These are phyloP conservation scores for Orthonevra nobilis DNA, from an alignment of 2,888 invertebrate genomes.

Conservation along the genomic window DNA sequence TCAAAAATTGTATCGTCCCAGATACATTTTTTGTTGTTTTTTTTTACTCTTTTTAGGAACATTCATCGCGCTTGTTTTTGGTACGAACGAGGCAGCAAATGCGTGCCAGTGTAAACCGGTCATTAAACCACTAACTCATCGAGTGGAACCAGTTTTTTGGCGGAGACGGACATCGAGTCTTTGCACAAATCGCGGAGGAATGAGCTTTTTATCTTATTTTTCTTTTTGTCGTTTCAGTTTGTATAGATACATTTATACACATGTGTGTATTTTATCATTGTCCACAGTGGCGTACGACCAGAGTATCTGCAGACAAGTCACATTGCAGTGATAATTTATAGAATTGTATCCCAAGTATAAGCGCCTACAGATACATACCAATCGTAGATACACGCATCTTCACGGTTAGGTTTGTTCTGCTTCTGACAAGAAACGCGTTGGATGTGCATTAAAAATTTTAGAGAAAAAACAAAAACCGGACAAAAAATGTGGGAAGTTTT, in stretches of 20 bases:
- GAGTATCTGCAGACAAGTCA: slow-evolving; percentile 46
- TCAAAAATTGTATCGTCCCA: slow-evolving; percentile 26
- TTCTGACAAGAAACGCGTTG: background rate
- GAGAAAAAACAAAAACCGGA: no score
- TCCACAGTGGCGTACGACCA: slow-evolving; percentile 44
- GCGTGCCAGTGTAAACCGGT: slow-evolving; percentile 57
- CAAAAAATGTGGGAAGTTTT: no score
- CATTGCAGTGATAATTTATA: slow-evolving; percentile 39
- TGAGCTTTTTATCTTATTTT: background rate
- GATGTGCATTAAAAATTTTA: no score
- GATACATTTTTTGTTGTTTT: background rate
- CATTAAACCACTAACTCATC: slow-evolving; percentile 49
- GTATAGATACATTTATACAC: no score
- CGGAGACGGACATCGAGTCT: slow-evolving; percentile 35
- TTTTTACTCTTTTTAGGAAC: background rate
- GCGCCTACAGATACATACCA: slow-evolving; percentile 25
- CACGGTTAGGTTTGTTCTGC: no score
- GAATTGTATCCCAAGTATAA: slow-evolving; percentile 35
- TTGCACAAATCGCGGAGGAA: slow-evolving; percentile 38
- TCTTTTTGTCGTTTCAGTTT: background rate
- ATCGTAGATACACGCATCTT: slow-evolving; percentile 9
- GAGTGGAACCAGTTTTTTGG: slow-evolving; percentile 46
- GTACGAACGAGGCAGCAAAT: no score
- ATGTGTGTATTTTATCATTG: slow-evolving; percentile 18
- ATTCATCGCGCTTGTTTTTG: background rate